Evolutionary conservation across 2,113 vertebrate genomes (phyloP), one percentile per base, ranked within the genome.

Genomic region (Galbula dea): DNA sequence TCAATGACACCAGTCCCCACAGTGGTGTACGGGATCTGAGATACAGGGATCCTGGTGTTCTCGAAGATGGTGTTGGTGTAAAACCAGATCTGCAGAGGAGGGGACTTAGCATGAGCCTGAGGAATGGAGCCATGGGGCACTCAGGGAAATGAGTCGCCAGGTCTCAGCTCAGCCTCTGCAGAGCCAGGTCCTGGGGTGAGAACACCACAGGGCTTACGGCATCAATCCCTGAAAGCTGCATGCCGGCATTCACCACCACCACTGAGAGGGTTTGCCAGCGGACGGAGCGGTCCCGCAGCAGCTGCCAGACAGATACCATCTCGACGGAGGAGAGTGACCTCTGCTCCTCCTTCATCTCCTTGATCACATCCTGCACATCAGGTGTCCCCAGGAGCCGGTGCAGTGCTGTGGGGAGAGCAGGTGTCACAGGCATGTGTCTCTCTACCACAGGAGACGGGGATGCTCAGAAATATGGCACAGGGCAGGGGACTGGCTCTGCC

Each of bases 151-250:
- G 57, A 39, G 51, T 37, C 48, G 55, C 59, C 63, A 12, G 51
- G 55, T n/a, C 67, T 63, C 51, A 82, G 92, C 88, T 68, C 66
- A 20, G 72, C 0, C 4, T 11, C 73, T n/a, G 22, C 72, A 45
- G 77, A 82, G 83, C 39, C 3, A 4, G 37, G 32, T 67, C 17
- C 17, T 0, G 0, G 55, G 30, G 43, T 0, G 0, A 51, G 48
- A 77, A 30, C 17, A 10, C 1, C 0, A 1, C 2, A 7, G 68
- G 57, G 71, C 98, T 98, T 95, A 99, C 99, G 3, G 98, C 98
- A 30, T 99, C 98, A 2, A 99, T 99, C 65, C 98, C 98, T 0
- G 98, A 99, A 68, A 99, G 98, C 97, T 99, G 99, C 98, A 99
- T 98, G 90, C 98, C 98, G 0, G 98, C 96, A 71, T 98, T 99